Conservation (phyloP, 2,888 invertebrate species). For the Alloplasta piceator region DNA sequence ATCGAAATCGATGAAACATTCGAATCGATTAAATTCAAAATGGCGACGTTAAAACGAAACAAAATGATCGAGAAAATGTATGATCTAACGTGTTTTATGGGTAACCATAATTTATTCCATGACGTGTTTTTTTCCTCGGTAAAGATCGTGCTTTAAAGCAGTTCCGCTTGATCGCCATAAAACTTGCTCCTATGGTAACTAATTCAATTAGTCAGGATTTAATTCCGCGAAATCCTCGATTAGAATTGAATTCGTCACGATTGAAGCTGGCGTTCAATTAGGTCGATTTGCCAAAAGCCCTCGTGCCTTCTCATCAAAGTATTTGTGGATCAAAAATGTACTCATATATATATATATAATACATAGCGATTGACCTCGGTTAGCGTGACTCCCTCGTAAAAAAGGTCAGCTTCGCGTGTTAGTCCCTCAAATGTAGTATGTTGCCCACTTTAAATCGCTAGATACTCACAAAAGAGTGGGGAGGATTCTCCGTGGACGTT, state of each 20-base stretch:
- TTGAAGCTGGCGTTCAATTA: conserved; percentile 23
- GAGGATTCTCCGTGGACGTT: conserved; percentile 4
- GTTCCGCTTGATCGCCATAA: neutral
- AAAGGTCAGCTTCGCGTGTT: conserved; percentile 58
- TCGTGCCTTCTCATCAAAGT: conserved; percentile 1
- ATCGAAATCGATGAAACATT: conserved; percentile 7
- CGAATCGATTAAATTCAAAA: neutral
- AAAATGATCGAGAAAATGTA: neutral
- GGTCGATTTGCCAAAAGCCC: conserved; percentile 22
- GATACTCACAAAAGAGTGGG: conserved; percentile 7
- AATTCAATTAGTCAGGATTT: conserved; percentile 26
- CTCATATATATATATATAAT: neutral
- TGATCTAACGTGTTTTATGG: neutral
- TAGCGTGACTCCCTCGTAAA: conserved; percentile 11
- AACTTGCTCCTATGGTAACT: conserved; percentile 14
- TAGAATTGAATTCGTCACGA: conserved; percentile 26
- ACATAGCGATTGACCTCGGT: conserved; percentile 22
- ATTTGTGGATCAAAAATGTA: neutral
- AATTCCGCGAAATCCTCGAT: conserved; percentile 7
- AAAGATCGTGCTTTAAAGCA: neutral
- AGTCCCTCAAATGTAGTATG: neutral
- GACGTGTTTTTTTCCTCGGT: neutral
- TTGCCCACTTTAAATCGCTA: conserved; percentile 9
- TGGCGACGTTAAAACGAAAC: neutral
- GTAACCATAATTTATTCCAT: neutral